Evolutionary conservation across 2,113 vertebrate species (phyloP), one percentile per base, ranked within the genome.

Genomic region (Laticauda laticaudata): DNA sequence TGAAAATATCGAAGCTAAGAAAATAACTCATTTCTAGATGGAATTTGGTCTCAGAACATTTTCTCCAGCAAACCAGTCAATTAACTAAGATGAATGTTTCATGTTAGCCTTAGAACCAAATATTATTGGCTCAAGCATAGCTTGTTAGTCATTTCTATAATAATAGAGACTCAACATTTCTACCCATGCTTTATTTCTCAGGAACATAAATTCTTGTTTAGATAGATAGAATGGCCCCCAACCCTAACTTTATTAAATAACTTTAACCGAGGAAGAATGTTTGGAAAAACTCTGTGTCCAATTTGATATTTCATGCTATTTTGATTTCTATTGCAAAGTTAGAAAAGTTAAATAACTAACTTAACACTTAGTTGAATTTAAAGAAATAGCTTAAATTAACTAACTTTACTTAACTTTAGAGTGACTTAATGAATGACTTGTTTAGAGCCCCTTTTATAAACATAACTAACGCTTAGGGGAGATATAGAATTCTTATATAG

Each of bases 41-140:
- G 69, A 14, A 43, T 86, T 92, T 81, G 95, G 57, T 85, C 57
- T 95, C 88, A 93, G 69, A 93, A 93, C 91, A 89, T 93, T 94
- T 94, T 91, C 92, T 93, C 91, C 94, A 94, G 94, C 95, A 93
- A 92, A 93, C 88, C 64, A 86, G 43, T 89, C 93, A 94, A 93
- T 96, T 95, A 95, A 48, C 91, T 93, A 89, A 87, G 96, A 96
- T 96, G 96, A 97, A 96, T 88, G 91, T 96, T 95, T n/a, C 64
- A 94, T 86, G 92, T 29, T n/a, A 51, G 53, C 94, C 93, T 92
- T 95, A 86, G 93, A 96, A 93, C 21, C 87, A 89, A 55, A 89
- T 95, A 95, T 92, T 91, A 90, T 88, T 69, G 91, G 90, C 81
- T 94, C 81, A 94, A 96, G 89, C 88, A 87, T 88, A 95, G 95